Base-by-base conservation (phyloP, 2,797 vertebrate genomes). In the Acridotheres tristis region DNA sequence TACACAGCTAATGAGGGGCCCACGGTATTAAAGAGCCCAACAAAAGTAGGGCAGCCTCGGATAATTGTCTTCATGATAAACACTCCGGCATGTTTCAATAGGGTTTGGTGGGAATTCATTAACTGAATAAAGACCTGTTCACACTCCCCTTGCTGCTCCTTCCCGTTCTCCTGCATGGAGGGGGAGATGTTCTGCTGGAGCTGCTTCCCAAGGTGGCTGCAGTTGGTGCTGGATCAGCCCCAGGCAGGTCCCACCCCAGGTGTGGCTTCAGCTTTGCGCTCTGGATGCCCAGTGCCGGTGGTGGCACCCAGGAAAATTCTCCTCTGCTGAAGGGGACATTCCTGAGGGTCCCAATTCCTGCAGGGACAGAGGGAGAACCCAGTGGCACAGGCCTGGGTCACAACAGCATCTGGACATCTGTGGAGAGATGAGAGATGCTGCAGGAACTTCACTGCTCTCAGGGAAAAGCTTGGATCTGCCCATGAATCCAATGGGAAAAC, bases 1-100 rank as follows among this genome's bases (percentile, higher is more conserved):
- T 79, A 83, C 87, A 77, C 77, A 81, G 54, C 90, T 96, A 96
- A 96, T 89, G 96, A 96, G 87, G 90, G 88, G 93, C 69, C 92
- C 34, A 1, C 13, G 25, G 57, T 95, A 94, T 90, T 93, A 88
- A 77, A 95, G 94, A 85, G 85, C 78, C 75, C 51, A 50, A 66
- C 83, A 36, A 96, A 97, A 97, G 96, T 94, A 96, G 96, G 96
- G 93, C 96, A 97, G 95, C 55, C 94, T 88, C 84, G 74, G 89
- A 94, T 96, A 94, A 96, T 96, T 93, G 93, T 92, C 88, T 61
- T 88, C 88, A 94, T 81, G 93, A 95, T 93, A 94, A 96, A 95
- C 88, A 96, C 57, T 50, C 65, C 5, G 29, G 85, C 85, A 43
- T n/a, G 40, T 89, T 94, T 90, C 86, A 69, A 13, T 54, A 16